Conservation (phyloP, 2,113 vertebrate genomes). For the Pholis gunnellus region DNA sequence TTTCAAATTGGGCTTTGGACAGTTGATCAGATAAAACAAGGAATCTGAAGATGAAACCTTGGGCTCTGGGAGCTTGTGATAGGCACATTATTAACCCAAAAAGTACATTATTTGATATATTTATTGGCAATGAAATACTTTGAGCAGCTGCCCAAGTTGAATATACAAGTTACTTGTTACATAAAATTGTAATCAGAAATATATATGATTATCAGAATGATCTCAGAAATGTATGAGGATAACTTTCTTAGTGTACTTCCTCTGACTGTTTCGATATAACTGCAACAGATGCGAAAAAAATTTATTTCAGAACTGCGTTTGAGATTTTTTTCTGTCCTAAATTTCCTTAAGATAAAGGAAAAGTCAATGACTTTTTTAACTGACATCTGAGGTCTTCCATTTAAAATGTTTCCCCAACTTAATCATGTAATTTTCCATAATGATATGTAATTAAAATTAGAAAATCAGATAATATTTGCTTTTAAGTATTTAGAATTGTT, state of each 20-base stretch:
- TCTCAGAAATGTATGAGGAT: not conserved
- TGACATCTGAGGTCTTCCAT: not conserved
- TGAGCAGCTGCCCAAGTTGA: not conserved
- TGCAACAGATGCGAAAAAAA: not conserved
- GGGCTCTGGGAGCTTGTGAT: not conserved
- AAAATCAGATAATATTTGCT: slow-evolving; percentile 12
- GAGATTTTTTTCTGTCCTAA: not conserved
- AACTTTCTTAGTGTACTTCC: not conserved
- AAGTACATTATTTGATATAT: not conserved
- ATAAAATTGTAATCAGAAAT: not conserved
- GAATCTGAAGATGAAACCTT: not conserved
- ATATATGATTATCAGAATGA: not conserved
- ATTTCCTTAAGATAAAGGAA: not conserved
- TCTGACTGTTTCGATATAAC: not conserved
- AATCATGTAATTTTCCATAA: not conserved
- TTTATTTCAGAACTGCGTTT: not conserved
- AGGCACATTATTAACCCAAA: not conserved
- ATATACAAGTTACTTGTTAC: not conserved
- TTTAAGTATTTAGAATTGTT: not conserved
- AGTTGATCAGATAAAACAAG: not conserved
- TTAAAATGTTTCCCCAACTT: not conserved
- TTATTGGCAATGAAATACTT: not conserved
- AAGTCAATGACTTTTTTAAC: not conserved
- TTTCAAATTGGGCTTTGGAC: not conserved
- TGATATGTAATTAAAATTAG: not conserved